Evolutionary conservation across 2,113 vertebrate species (phyloP).

Genomic region (Cololabis saira): DNA sequence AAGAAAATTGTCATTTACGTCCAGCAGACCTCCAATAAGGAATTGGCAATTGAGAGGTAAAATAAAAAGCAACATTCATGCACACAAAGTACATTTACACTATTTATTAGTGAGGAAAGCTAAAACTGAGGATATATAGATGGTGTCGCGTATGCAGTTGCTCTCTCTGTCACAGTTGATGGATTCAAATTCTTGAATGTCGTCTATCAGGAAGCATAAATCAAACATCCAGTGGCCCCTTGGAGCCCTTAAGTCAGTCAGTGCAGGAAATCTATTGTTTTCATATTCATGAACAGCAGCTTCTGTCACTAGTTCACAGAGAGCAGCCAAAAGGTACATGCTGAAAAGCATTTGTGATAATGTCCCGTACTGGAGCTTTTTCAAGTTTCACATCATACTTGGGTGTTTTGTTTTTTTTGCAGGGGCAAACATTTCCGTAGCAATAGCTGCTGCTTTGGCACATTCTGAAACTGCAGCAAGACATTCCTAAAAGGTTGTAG

Average conservation of each 20-base stretch:
- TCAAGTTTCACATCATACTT: too few relatives aligned
- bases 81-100: too few relatives aligned
- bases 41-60: conserved; percentile 98
- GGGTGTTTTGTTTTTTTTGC: too few relatives aligned
- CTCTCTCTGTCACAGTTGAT: not conserved
- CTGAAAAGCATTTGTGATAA: too few relatives aligned
- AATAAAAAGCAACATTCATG: conserved; percentile 1
- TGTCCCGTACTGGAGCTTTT: too few relatives aligned
- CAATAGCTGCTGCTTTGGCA: too few relatives aligned
- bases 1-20: conserved; percentile 98
- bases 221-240: not conserved
- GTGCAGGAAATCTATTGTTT: conserved; percentile 4
- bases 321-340: too few relatives aligned
- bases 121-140: too few relatives aligned
- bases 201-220: not conserved
- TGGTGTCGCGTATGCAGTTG: not conserved
- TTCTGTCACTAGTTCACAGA: not conserved
- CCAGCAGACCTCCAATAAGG: conserved; percentile 97
- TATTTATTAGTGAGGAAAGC: too few relatives aligned
- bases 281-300: not conserved
- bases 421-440: too few relatives aligned
- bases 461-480: too few relatives aligned
- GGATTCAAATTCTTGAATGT: not conserved
- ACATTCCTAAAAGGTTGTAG: too few relatives aligned
- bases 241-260: not conserved